Conservation (phyloP, 1,140 invertebrate species). For the Diprion similis region DNA sequence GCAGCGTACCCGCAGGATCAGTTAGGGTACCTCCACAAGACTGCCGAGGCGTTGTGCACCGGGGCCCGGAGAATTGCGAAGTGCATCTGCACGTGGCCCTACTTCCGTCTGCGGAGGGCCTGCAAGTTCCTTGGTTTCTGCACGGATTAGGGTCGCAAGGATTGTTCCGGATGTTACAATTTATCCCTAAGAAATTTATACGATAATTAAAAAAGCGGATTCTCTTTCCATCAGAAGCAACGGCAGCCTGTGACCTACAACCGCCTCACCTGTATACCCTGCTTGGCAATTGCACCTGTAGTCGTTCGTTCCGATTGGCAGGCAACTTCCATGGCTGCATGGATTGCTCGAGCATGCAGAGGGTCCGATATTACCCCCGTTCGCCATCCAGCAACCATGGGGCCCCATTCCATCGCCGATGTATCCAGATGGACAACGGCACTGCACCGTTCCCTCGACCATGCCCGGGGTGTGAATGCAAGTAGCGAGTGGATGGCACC, state of each 20-base stretch:
- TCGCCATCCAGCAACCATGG: constrained; percentile 71
- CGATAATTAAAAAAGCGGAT: background rate
- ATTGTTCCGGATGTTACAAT: constrained; percentile 66
- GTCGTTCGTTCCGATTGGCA: constrained; percentile 44
- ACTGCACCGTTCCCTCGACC: constrained; percentile 68
- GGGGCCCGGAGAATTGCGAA: constrained; percentile 63
- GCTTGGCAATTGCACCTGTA: constrained; percentile 67
- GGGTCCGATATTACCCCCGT: constrained; percentile 40
- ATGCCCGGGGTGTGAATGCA: constrained; percentile 75
- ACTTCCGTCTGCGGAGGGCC: constrained; percentile 48
- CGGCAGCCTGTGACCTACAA: too few species aligned
- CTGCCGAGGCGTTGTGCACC: constrained; percentile 61
- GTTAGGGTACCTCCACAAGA: constrained; percentile 73
- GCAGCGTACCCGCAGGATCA: constrained; percentile 66
- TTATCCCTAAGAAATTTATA: constrained; percentile 23
- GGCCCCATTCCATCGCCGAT: constrained; percentile 80
- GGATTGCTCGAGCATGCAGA: constrained; percentile 69
- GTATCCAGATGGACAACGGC: constrained; percentile 82
- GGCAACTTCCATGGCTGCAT: constrained; percentile 74
- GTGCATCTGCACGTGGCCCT: constrained; percentile 66
- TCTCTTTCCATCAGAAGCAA: background rate
- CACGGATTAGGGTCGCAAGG: constrained; percentile 79
- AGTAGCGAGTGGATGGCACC: constrained; percentile 81
- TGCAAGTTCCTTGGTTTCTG: constrained; percentile 84
- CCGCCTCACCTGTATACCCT: constrained; percentile 66